Conservation (phyloP, 2,113 vertebrate genomes). For the Notiomystis cincta region DNA sequence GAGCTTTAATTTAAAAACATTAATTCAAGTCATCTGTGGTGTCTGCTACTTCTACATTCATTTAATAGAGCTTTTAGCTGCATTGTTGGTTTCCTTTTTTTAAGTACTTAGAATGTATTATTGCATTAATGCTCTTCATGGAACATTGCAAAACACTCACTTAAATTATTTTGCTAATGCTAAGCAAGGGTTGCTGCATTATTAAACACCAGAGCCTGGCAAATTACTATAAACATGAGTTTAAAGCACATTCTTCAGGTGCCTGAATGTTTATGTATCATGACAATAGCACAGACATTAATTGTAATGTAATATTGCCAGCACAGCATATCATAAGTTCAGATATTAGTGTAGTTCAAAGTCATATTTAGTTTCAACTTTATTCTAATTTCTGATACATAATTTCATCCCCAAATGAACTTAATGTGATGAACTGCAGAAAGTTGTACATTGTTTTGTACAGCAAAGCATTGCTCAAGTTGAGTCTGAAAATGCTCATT, state of each 20-base stretch:
- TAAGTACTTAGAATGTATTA: slow-evolving; percentile 50
- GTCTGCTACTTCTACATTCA: background rate
- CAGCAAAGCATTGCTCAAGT: background rate
- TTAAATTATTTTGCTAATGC: slow-evolving; percentile 62
- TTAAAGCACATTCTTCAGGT: slow-evolving; percentile 26
- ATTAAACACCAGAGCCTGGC: slow-evolving; percentile 52
- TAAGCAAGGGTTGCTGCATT: slow-evolving; percentile 57
- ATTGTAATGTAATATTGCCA: background rate
- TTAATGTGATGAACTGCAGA: background rate
- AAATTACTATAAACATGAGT: slow-evolving; percentile 34
- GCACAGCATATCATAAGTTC: background rate
- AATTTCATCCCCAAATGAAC: background rate
- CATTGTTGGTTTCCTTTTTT: slow-evolving; percentile 38
- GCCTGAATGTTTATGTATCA: slow-evolving; percentile 16
- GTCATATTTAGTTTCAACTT: background rate
- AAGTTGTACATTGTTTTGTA: background rate
- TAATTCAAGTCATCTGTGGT: background rate
- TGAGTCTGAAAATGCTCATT: background rate
- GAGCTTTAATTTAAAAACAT: slow-evolving; percentile 40
- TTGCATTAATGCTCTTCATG: slow-evolving; percentile 65
- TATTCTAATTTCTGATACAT: background rate
- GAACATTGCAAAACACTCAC: slow-evolving; percentile 56
- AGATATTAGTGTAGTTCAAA: background rate
- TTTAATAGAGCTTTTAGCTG: slow-evolving; percentile 46
- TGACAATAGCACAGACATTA: background rate